Base-by-base conservation (phyloP, 2,797 vertebrate genomes). In the Molossus molossus region DNA sequence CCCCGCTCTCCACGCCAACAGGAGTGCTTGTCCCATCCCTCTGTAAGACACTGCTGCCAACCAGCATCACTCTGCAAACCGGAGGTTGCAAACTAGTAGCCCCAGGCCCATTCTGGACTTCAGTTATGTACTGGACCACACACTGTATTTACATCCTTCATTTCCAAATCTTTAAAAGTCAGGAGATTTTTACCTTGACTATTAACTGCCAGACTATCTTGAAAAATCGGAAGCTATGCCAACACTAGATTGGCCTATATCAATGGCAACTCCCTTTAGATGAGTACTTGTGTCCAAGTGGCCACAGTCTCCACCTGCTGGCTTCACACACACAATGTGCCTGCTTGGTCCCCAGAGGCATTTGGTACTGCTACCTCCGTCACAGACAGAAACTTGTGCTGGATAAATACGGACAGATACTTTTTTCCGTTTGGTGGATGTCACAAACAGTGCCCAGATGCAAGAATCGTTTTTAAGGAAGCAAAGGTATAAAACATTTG, bases 381-480 rank as follows among this genome's bases (percentile, higher is more conserved):
- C 37, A 8, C 60, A 72, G 29, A 62, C 0, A 37, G 48, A 48
- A 69, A 40, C 27, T 7, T 23, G 53, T 70, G 23, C 9, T 7
- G 27, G 37, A 55, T 64, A 45, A 55, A 40, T 25, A 45, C 0
- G 25, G 37, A 13, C n/a, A 77, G 70, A 15, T 0, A 0, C 29
- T 72, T 53, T 27, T 15, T 3, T 2, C 58, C 57, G 90, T 58
- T 96, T 96, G 93, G 29, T 95, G 93, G 94, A 57, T 77, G 23
- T 64, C 70, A 73, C 50, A 87, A 91, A 92, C 10, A 95, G 82
- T 48, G 91, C 21, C 93, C 94, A 86, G 70, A 89, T 82, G 90
- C 67, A 79, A 80, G 48, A 29, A 45, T 40, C 27, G 55, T 64
- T 87, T 81, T 37, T 82, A 75, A 88, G 37, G 48, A 33, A 86